These are phyloP conservation scores for Parascotia fuliginaria DNA, from an alignment of 2,888 invertebrate genomes.

Conservation along the genomic window DNA sequence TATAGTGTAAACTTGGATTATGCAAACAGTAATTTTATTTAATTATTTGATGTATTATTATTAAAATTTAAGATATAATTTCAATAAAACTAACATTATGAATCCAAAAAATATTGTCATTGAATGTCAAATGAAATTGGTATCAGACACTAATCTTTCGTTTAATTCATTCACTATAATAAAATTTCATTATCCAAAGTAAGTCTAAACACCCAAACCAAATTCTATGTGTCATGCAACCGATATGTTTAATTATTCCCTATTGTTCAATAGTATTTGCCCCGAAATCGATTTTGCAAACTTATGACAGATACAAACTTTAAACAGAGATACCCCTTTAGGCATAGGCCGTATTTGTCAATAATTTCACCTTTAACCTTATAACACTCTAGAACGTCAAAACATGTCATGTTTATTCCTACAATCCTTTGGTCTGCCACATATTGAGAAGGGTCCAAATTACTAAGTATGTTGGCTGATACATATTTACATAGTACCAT, in stretches of 20 bases:
- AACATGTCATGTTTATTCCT: constrained; percentile 17
- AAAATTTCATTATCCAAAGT: too few relatives aligned
- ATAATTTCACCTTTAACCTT: constrained; percentile 4
- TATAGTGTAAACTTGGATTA: background rate
- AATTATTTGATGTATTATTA: too few relatives aligned
- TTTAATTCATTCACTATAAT: too few relatives aligned
- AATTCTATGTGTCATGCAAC: too few relatives aligned
- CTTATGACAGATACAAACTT: background rate
- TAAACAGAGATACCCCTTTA: background rate
- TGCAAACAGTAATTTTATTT: background rate
- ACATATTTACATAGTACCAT: constrained; percentile 31
- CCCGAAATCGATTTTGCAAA: background rate
- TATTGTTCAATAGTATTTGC: too few relatives aligned
- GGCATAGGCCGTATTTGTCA: background rate
- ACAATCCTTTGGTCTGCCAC: constrained; percentile 29
- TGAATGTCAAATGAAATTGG: too few relatives aligned
- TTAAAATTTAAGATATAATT: too few relatives aligned
- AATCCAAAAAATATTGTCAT: too few relatives aligned
- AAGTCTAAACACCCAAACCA: too few relatives aligned
- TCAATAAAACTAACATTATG: too few relatives aligned
- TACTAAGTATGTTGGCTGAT: constrained; percentile 31
- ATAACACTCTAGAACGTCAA: constrained; percentile 4
- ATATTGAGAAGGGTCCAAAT: constrained; percentile 43
- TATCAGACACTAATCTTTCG: too few relatives aligned
- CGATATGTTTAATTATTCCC: too few relatives aligned